Evolutionary conservation across 2,113 vertebrate species (phyloP), one percentile per base, ranked within the genome.

Genomic region (Forbesichthys agassizii): DNA sequence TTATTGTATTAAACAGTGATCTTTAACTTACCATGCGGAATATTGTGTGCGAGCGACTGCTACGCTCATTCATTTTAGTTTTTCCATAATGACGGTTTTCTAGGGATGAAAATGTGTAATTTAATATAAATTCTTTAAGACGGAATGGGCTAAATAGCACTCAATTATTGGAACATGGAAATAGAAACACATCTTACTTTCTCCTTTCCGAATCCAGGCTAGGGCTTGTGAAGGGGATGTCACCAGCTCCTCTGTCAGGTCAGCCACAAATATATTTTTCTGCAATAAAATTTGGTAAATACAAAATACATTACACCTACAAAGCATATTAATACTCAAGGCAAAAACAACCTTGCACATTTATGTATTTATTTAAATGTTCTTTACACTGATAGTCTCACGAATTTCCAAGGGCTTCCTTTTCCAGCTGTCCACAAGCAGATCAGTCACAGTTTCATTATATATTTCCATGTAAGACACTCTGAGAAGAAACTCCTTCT

Each of bases 381-480:
- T 27, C 27, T 27, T 95, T 87, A 98, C 98, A 66, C 94, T 94
- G 72, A 94, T 91, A 14, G 95, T 92, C 85, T 99, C 98, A 53
- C 96, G 86, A 77, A 99, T 93, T 89, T 96, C 94, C 68, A 99
- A 84, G 1, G 98, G 96, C 77, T 96, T 98, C 84, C 95, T 93
- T 88, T 96, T 98, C 82, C 93, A 93, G 54, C 78, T 94, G 64
- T 94, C 94, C 27, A 95, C 95, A 6, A 99, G 94, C 71, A 99
- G 88, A 72, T 99, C 96, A 0, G 93, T 95, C 61, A 99, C 94
- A 0, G 95, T 98, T 79, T 99, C 97, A 20, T 99, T 99, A 84
- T 99, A 98, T 81, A 99, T 99, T 69, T 99, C 98, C 96, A 99
- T 96, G 69, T 99, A 99, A 5, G 96, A 99, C 60, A 98, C 96